These are phyloP conservation scores for Chiloscyllium punctatum DNA, from an alignment of 2,797 vertebrate genomes.

Conservation along the genomic window DNA sequence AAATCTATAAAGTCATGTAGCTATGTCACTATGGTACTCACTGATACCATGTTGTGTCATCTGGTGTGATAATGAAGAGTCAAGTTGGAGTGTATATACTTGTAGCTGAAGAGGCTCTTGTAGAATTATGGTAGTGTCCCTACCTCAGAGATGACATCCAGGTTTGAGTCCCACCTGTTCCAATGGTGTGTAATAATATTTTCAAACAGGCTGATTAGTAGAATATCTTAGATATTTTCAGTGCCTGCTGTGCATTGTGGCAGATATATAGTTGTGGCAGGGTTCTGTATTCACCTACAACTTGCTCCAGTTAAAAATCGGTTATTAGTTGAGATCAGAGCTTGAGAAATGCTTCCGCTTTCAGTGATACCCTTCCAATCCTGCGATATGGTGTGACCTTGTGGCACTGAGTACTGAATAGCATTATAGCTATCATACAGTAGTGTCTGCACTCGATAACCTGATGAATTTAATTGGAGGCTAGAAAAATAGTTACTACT, in stretches of 20 bases:
- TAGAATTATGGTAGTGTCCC: neutral
- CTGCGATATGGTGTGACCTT: neutral
- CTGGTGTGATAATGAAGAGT: neutral
- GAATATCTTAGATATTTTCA: too few species aligned
- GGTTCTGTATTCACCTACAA: neutral
- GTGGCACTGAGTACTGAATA: neutral
- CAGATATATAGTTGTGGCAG: too few species aligned
- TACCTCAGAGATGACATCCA: too few species aligned
- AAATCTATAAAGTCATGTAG: too few species aligned
- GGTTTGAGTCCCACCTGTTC: too few species aligned
- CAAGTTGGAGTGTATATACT: too few species aligned
- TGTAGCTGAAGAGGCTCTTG: neutral
- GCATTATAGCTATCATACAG: neutral
- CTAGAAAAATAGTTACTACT: neutral
- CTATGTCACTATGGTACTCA: neutral
- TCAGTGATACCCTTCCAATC: neutral
- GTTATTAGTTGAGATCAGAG: neutral
- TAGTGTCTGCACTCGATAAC: neutral
- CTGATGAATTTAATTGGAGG: neutral
- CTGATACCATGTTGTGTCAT: neutral
- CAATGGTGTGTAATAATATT: too few species aligned
- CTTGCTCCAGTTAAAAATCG: neutral
- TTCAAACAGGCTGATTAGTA: too few species aligned
- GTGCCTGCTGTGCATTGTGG: too few species aligned
- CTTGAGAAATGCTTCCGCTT: neutral